Conservation (phyloP, 1,140 invertebrate genomes). For the Eulimnadia texana region DNA sequence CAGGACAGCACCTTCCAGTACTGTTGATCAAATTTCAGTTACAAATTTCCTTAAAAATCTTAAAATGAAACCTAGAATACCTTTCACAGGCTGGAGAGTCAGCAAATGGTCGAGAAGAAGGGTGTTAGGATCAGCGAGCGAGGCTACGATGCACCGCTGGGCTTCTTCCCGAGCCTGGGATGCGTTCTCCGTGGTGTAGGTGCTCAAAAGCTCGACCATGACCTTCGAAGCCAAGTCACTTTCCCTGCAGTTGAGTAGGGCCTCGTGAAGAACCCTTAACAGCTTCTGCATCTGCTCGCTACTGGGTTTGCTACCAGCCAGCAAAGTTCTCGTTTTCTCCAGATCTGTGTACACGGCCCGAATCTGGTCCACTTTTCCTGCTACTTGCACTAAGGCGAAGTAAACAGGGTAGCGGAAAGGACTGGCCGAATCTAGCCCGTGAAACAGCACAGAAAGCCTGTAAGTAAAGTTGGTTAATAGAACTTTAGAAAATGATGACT, state of each 20-base stretch:
- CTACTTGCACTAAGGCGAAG: constrained; percentile 74
- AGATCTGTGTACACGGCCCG: constrained; percentile 62
- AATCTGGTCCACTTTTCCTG: constrained; percentile 69
- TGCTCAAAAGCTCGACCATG: constrained; percentile 89
- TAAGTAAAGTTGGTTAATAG: constrained; percentile 22
- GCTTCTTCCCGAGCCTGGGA: constrained; percentile 92
- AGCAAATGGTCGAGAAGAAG: constrained; percentile 88
- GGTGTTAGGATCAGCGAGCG: constrained; percentile 83
- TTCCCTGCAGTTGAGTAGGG: constrained; percentile 54
- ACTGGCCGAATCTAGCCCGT: constrained; percentile 70
- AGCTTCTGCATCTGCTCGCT: constrained; percentile 87
- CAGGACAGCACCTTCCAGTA: constrained; percentile 58
- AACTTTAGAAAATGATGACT: constrained; percentile 6
- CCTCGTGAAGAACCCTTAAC: constrained; percentile 74
- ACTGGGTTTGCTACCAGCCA: constrained; percentile 52
- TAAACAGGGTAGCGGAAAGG: constrained; percentile 82
- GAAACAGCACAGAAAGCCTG: constrained; percentile 71
- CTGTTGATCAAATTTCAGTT: constrained; percentile 13
- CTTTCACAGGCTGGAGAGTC: constrained; percentile 82
- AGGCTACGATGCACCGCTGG: constrained; percentile 87
- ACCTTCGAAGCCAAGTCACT: constrained; percentile 83
- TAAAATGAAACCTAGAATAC: constrained; percentile 50
- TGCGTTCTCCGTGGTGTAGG: constrained; percentile 92
- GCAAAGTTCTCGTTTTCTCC: constrained; percentile 57
- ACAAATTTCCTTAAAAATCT: not conserved